A percentile compares a stretch with the other conserved stretches of the same genome.
phyloP scores from a whole-genome alignment of 1,140 invertebrate genomes.

The Tetramorium alpestre region DNA sequence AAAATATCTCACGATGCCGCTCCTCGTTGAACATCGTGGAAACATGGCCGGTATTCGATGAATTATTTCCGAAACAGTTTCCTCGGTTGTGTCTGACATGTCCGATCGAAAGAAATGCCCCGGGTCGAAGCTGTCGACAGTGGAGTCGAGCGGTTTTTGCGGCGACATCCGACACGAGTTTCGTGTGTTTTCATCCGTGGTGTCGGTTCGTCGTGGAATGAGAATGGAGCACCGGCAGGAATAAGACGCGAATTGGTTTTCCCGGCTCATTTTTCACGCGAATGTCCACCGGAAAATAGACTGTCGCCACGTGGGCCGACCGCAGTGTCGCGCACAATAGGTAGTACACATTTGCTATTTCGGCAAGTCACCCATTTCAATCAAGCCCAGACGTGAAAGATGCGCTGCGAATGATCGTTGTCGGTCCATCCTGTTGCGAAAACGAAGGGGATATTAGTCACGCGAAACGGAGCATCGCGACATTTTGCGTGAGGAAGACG shows the following conservation, averaged over 20 bases:
- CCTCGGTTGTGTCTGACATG: not conserved
- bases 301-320: conserved; percentile 25
- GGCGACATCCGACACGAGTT: conserved; percentile 45
- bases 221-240: conserved; percentile 47
- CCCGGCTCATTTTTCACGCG: conserved; percentile 74
- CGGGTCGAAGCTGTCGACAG: conserved; percentile 13
- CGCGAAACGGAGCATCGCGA: not conserved
- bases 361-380: conserved; percentile 76
- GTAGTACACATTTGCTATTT: conserved; percentile 64
- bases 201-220: conserved; percentile 4
- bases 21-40: not conserved
- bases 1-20: conserved; percentile 4
- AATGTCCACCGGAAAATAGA: conserved; percentile 67
- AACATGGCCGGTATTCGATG: not conserved
- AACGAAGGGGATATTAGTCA: not conserved
- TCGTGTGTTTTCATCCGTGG: conserved; percentile 57
- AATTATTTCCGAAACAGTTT: conserved; percentile 42
- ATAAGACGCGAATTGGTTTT: conserved; percentile 70
- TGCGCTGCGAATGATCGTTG: not conserved
- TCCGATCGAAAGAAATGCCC: conserved; percentile 10
- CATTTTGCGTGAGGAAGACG: not conserved
- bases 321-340: conserved; percentile 61
- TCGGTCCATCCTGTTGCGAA: not conserved
- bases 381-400: conserved; percentile 59
- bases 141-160: conserved; percentile 34